Evolutionary conservation across 2,797 vertebrate genomes (phyloP), one percentile per base, ranked within the genome.

Genomic region (Hypotaenidia okinawae): DNA sequence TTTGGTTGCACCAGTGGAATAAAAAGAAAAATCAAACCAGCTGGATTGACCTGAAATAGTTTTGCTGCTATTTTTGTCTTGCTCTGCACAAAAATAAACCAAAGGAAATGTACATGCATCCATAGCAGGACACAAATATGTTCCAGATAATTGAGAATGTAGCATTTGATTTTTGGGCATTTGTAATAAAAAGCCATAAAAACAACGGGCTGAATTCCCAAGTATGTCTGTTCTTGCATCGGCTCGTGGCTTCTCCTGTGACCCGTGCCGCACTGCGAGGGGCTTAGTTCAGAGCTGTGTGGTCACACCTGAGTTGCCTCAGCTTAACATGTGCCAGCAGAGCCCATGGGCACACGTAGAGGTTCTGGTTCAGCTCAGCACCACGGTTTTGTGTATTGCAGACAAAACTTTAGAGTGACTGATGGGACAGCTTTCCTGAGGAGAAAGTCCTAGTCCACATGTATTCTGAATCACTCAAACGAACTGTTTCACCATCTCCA

Each of bases 291-390:
- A 1, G 35, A 51, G 52, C 4, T 2, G 0, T 7, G 5, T 57
- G 55, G 32, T 54, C 51, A 25, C 30, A 28, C 4, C 63, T 49
- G 54, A 51, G 43, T 41, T 51, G 27, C n/a, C 61, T 52, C 25
- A 45, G 13, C 30, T 1, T 35, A 28, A 37, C 16, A 10, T 0
- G 0, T 37, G 23, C 9, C 13, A 45, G 32, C 24, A 47, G 47
- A 70, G 25, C 3, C 14, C 13, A 6, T 12, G 30, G 51, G 12
- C 28, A 70, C 27, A 55, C 23, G 3, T 6, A 6, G 3, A 1
- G 8, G 28, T 28, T 17, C 19, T 21, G n/a, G 12, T 58, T 74
- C 72, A 83, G 41, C 25, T 89, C 47, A 33, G 0, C 10, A 22
- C 27, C 59, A 43, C 27, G 10, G 62, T 37, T 70, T 37, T 70